Conservation (phyloP, 2,888 invertebrate genomes). For the Baccha elongata region DNA sequence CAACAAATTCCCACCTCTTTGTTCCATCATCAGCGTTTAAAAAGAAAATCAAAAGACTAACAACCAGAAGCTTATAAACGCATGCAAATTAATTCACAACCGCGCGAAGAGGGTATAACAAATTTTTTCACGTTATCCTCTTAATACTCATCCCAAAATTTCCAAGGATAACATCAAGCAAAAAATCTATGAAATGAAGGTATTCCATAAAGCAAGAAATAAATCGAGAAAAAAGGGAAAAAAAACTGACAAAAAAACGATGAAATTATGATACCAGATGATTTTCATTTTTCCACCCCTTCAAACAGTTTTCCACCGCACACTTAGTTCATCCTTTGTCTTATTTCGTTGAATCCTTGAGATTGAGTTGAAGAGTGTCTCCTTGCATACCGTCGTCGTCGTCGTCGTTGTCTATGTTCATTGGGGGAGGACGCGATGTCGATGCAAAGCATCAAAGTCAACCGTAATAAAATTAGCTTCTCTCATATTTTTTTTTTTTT, state of each 20-base stretch:
- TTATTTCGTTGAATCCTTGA: conserved; percentile 56
- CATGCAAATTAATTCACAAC: conserved; percentile 70
- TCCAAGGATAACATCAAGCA: conserved; percentile 27
- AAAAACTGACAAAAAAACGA: conserved; percentile 27
- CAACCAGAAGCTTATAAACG: conserved; percentile 61
- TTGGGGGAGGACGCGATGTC: conserved; percentile 25
- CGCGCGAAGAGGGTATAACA: conserved; percentile 48
- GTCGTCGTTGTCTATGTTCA: conserved; percentile 50
- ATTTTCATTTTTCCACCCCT: conserved; percentile 60
- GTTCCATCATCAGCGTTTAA: conserved; percentile 13
- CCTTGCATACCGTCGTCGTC: conserved; percentile 5
- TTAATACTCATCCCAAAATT: conserved; percentile 25
- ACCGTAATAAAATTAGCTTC: conserved; percentile 73
- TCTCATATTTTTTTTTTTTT: conserved; percentile 9
- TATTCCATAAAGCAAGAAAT: conserved; percentile 8
- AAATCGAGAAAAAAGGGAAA: conserved; percentile 12
- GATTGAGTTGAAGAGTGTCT: too few relatives aligned
- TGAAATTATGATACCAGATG: conserved; percentile 71
- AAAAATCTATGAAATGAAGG: conserved; percentile 11
- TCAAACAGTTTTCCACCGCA: conserved; percentile 24
- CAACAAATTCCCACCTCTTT: conserved; percentile 13
- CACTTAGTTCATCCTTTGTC: conserved; percentile 51
- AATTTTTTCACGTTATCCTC: conserved; percentile 43
- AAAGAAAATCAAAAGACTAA: conserved; percentile 56
- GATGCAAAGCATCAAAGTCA: conserved; percentile 68